Evolutionary conservation across 23 tunicate species (phyloP).

Genomic region (Oikopleura dioica): DNA sequence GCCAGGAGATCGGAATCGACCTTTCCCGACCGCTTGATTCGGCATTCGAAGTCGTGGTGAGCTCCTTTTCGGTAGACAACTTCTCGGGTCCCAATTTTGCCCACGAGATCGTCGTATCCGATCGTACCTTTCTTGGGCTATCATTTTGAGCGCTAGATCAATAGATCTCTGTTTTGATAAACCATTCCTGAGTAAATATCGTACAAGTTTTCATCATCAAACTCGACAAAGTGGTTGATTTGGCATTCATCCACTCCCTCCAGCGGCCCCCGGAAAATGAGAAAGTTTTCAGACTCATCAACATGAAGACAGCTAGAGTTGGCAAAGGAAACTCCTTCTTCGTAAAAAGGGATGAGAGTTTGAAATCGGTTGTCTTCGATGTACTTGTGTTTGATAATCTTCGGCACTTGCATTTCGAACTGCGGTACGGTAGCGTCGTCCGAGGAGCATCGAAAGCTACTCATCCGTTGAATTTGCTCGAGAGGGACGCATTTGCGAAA

Average conservation of each 20-base stretch:
- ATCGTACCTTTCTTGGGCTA: too few species aligned
- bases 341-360: not conserved
- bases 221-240: conserved; percentile 7
- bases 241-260: not conserved
- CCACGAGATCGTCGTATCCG: not conserved
- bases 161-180: too few species aligned
- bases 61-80: conserved; percentile 3
- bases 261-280: not conserved
- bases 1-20: not conserved
- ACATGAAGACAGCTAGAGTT: not conserved
- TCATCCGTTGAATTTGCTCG: not conserved
- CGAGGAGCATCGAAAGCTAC: not conserved
- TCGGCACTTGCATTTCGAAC: conserved; percentile 11
- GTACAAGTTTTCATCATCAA: not conserved
- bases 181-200: conserved; percentile 1
- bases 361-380: not conserved
- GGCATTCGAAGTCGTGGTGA: not conserved
- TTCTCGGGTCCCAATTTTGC: not conserved
- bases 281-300: not conserved
- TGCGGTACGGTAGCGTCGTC: not conserved
- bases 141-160: too few species aligned
- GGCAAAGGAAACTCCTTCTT: not conserved
- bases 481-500: not conserved
- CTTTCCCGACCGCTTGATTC: not conserved
- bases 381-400: not conserved